Evolutionary conservation across 2,888 invertebrate species (phyloP).

Genomic region (Microchrysa polita): DNA sequence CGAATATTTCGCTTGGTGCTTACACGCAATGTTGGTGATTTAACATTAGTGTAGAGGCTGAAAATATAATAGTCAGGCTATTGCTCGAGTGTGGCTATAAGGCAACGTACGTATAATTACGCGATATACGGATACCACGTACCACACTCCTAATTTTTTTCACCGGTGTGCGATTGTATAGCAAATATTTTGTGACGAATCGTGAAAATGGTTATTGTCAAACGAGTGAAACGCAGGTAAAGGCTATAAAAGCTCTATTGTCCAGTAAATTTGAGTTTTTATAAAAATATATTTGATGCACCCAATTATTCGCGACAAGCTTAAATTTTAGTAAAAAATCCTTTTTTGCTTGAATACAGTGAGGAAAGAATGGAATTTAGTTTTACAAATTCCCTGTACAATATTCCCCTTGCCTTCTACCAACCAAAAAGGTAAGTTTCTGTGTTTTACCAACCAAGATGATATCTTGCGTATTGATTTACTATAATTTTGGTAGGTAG

Average conservation of each 20-base stretch:
- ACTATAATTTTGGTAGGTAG: no score
- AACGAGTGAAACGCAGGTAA: slow-evolving; percentile 34
- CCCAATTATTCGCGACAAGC: no score
- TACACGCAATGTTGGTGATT: slow-evolving; percentile 34
- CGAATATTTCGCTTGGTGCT: slow-evolving; percentile 13
- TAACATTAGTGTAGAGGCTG: background rate
- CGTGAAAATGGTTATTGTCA: slow-evolving; percentile 31
- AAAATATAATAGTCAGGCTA: background rate
- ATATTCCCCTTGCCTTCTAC: background rate
- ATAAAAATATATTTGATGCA: no score
- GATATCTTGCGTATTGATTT: no score
- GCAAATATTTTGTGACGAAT: slow-evolving; percentile 6
- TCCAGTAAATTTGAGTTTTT: background rate
- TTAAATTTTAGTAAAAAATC: no score
- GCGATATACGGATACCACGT: background rate
- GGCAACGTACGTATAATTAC: slow-evolving; percentile 4
- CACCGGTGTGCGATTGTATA: background rate
- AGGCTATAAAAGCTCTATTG: background rate
- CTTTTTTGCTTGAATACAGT: background rate
- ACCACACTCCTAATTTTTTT: background rate
- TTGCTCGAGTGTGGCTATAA: background rate
- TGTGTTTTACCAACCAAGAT: no score
- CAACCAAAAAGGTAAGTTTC: background rate
- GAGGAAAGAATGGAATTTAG: background rate
- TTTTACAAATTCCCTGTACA: background rate